These are phyloP conservation scores for Tenebrosternarchus preto DNA, from an alignment of 2,113 vertebrate genomes.

Conservation along the genomic window DNA sequence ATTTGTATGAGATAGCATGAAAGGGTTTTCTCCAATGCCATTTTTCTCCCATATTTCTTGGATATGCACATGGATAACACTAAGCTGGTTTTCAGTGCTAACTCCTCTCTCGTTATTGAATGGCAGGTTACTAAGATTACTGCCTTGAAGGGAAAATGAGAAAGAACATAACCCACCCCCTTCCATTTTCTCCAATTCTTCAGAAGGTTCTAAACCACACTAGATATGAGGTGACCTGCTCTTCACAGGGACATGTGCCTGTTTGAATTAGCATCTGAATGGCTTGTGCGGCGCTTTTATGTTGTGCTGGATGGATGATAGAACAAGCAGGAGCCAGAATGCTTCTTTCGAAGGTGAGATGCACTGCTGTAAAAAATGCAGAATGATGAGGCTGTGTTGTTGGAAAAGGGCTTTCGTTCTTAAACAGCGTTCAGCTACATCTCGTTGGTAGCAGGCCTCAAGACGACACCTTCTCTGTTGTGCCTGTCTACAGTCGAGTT, in stretches of 20 bases:
- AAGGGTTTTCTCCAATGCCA: neutral
- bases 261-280: conserved; percentile 25
- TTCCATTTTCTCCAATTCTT: neutral
- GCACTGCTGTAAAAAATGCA: neutral
- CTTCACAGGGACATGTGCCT: neutral
- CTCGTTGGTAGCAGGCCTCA: too few species aligned
- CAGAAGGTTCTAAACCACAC: neutral
- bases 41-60: neutral
- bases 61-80: neutral
- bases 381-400: too few species aligned
- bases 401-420: too few species aligned
- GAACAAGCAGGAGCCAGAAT: neutral
- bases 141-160: neutral
- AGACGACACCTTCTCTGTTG: too few species aligned
- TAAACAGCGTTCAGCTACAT: too few species aligned
- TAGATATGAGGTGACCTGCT: neutral
- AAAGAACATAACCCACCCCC: neutral
- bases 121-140: neutral
- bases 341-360: neutral
- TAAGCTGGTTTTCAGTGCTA: neutral
- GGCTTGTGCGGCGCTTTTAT: conserved; percentile 26
- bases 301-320: conserved; percentile 16
- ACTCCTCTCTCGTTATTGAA: neutral
- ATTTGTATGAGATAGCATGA: neutral
- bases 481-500: too few species aligned